Conservation (phyloP, 2,113 vertebrate species). For the Pavo muticus region DNA sequence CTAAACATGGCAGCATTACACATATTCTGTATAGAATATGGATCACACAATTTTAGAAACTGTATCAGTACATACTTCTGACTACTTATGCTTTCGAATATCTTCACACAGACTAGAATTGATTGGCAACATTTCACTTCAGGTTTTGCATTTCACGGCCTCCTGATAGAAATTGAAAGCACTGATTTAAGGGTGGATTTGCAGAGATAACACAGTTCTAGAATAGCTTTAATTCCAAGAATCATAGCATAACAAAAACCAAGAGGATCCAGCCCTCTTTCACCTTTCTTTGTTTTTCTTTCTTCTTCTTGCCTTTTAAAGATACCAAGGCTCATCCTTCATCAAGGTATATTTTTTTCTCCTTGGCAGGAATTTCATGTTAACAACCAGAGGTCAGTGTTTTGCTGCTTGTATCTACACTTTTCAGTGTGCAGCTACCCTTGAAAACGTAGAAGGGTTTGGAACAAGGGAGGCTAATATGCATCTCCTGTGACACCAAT, state of each 20-base stretch:
- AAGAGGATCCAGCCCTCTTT: neutral
- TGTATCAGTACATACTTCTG: neutral
- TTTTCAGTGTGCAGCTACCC: neutral
- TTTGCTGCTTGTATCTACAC: neutral
- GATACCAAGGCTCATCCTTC: neutral
- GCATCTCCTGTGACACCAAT: neutral
- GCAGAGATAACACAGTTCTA: neutral
- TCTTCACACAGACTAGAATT: neutral
- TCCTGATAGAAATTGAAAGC: neutral
- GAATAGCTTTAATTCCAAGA: neutral
- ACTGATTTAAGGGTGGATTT: neutral
- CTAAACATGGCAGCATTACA: neutral
- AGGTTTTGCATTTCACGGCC: neutral
- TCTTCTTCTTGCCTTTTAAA: neutral
- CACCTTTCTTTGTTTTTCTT: neutral
- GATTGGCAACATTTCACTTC: neutral
- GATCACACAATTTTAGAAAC: neutral
- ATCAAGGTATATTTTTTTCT: neutral
- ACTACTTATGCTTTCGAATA: neutral
- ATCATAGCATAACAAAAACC: neutral
- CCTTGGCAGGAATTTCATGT: neutral
- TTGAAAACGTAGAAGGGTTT: neutral
- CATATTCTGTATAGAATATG: neutral
- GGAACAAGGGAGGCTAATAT: neutral
- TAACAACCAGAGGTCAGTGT: neutral